These are phyloP conservation scores for Dicyrtomina minuta DNA, from an alignment of 2,888 invertebrate species.

Conservation along the genomic window DNA sequence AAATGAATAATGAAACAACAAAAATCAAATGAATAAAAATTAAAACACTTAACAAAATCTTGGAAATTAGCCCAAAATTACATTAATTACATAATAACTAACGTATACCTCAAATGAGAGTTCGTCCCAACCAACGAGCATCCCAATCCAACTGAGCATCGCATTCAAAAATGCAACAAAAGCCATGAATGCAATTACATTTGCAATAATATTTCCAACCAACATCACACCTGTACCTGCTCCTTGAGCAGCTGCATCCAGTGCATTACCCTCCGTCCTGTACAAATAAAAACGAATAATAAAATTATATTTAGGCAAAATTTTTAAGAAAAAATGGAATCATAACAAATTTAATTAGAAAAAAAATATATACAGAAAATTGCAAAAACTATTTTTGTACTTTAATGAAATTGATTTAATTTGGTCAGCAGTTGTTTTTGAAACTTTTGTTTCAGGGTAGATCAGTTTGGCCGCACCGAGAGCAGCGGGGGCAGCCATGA, in stretches of 20 bases:
- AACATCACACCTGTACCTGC: constrained; percentile 78
- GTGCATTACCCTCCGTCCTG: constrained; percentile 77
- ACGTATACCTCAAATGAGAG: constrained; percentile 62
- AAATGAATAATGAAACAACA: too few relatives aligned
- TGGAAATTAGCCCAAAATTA: too few relatives aligned
- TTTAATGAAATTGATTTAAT: constrained; percentile 59
- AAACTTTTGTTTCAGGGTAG: constrained; percentile 84
- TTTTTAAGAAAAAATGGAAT: too few relatives aligned
- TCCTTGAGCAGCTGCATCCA: constrained; percentile 92
- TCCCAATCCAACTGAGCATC: constrained; percentile 76
- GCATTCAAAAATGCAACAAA: too few relatives aligned
- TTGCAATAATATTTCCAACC: constrained; percentile 83
- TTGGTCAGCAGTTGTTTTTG: constrained; percentile 73
- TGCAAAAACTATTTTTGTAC: constrained; percentile 3
- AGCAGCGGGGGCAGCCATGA: constrained; percentile 95
- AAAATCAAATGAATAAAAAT: too few relatives aligned
- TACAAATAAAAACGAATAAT: too few relatives aligned
- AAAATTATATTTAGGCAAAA: too few relatives aligned
- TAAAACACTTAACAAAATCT: too few relatives aligned
- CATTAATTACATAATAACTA: too few relatives aligned
- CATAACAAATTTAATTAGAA: too few relatives aligned
- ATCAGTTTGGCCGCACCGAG: constrained; percentile 85
- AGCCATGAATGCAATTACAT: too few relatives aligned
- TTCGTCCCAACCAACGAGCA: constrained; percentile 68
- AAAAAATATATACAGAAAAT: too few relatives aligned